These are phyloP conservation scores for Drosophila ficusphila DNA, from an alignment of 1,140 invertebrate genomes.

Conservation along the genomic window DNA sequence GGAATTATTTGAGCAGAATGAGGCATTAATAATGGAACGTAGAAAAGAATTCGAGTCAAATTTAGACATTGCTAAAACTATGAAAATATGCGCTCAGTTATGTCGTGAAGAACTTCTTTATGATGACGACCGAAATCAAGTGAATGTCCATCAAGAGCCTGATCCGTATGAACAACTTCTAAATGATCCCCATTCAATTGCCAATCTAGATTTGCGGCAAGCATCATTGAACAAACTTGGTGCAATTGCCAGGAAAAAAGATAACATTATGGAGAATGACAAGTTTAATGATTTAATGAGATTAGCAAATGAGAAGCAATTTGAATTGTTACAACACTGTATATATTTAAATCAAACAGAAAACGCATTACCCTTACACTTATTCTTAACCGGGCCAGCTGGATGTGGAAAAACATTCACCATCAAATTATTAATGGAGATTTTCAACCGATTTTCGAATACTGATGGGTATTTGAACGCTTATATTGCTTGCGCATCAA, in stretches of 20 bases:
- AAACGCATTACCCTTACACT: background rate
- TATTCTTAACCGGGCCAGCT: conserved; percentile 1
- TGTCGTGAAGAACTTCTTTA: background rate
- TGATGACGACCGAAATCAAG: background rate
- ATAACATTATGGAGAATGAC: background rate
- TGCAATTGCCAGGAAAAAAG: background rate
- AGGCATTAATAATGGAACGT: background rate
- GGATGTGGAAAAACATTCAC: background rate
- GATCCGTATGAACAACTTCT: background rate
- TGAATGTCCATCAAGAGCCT: background rate
- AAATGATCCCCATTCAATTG: background rate
- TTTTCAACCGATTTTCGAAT: too few species aligned
- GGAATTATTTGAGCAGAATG: background rate
- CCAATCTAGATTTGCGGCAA: background rate
- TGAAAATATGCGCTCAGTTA: background rate
- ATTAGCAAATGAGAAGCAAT: background rate
- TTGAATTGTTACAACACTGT: background rate
- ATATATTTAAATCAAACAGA: conserved; percentile 2
- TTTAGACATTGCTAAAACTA: background rate
- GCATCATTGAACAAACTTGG: background rate
- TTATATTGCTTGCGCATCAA: too few species aligned
- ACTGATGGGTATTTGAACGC: too few species aligned
- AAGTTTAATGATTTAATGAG: background rate
- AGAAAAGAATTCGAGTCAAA: background rate
- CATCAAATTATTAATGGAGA: conserved; percentile 1